phyloP scores from a whole-genome alignment of 2,797 vertebrate species.

The Chaenodraco wilsoni region DNA sequence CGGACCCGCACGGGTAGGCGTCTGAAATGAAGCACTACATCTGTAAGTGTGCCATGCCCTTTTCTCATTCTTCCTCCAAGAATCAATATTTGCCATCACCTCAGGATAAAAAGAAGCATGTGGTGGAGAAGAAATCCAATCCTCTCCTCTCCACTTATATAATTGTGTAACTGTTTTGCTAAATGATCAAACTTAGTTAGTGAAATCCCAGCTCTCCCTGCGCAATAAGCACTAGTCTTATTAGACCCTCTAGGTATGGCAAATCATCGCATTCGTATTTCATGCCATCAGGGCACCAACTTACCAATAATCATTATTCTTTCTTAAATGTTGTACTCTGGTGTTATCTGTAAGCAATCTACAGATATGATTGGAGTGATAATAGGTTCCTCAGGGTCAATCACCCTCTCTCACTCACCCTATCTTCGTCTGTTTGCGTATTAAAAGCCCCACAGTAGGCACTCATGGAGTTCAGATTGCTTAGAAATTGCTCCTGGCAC shows the following conservation, averaged over 20 bases:
- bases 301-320: slow-evolving; percentile 12
- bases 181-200: slow-evolving; percentile 53
- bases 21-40: too few species aligned
- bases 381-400: background rate
- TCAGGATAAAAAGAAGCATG: slow-evolving; percentile 42
- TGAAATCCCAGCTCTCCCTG: slow-evolving; percentile 61
- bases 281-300: slow-evolving; percentile 1
- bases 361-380: slow-evolving; percentile 40
- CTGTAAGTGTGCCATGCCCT: slow-evolving; percentile 22
- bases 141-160: slow-evolving; percentile 37
- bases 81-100: slow-evolving; percentile 65
- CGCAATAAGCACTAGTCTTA: slow-evolving; percentile 57
- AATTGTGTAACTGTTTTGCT: slow-evolving; percentile 52
- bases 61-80: slow-evolving; percentile 30
- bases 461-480: slow-evolving; percentile 32
- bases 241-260: slow-evolving; percentile 45
- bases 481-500: slow-evolving; percentile 49
- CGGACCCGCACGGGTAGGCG: too few species aligned
- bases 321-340: background rate
- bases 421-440: slow-evolving; percentile 56
- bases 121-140: slow-evolving; percentile 34
- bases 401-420: slow-evolving; percentile 15
- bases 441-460: slow-evolving; percentile 58
- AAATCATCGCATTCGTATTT: slow-evolving; percentile 24
- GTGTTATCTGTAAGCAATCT: slow-evolving; percentile 21